Evolutionary conservation across 2,113 vertebrate species (phyloP).

Genomic region (Suricata suricatta): DNA sequence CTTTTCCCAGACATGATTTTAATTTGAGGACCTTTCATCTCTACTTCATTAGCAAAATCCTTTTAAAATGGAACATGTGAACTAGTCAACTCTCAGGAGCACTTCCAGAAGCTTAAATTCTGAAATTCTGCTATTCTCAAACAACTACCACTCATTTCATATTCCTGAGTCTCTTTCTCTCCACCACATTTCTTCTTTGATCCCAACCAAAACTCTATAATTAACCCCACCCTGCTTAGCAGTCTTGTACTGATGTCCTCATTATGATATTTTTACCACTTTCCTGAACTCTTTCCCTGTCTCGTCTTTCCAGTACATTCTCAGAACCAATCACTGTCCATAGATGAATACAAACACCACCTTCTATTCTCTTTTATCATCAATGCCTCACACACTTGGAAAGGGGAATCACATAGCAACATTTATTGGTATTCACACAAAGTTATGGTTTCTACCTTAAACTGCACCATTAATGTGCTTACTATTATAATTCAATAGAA

Average conservation of each 20-base stretch:
- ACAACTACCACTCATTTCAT: background rate
- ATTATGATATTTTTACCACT: background rate
- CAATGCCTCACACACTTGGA: background rate
- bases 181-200: background rate
- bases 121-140: background rate
- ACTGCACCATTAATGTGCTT: background rate
- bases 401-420: background rate
- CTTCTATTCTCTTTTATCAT: background rate
- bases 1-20: background rate
- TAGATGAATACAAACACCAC: background rate
- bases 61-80: background rate
- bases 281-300: background rate
- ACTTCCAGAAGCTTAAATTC: background rate
- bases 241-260: background rate
- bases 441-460: conserved; percentile 19
- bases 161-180: background rate
- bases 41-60: background rate
- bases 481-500: background rate
- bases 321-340: background rate
- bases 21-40: background rate
- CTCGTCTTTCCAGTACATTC: background rate
- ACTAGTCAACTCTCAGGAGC: background rate
- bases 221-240: background rate
- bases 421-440: background rate
- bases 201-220: background rate